Conservation (phyloP, 1,140 invertebrate genomes). For the Diprion similis region DNA sequence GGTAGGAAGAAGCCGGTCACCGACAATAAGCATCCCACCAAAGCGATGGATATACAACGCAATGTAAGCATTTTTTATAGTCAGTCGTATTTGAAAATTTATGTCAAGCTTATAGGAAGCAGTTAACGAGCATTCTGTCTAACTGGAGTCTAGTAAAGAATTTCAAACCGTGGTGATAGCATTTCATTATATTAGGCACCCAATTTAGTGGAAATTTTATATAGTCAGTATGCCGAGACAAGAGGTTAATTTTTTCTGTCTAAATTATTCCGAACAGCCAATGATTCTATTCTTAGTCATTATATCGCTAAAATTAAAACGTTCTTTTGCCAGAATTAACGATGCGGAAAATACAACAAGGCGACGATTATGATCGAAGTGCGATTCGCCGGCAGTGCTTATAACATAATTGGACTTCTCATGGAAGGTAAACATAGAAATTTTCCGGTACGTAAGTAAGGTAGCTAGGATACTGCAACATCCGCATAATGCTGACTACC, state of each 20-base stretch:
- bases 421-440: no score
- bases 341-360: background rate
- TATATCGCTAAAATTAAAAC: background rate
- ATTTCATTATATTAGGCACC: background rate
- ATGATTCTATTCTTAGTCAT: background rate
- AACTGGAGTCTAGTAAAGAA: background rate
- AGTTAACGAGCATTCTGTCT: background rate
- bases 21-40: background rate
- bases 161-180: background rate
- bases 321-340: background rate
- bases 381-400: background rate
- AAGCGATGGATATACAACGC: background rate
- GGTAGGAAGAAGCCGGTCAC: no score
- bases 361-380: background rate
- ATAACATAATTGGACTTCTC: no score
- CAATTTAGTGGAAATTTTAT: background rate
- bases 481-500: no score
- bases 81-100: conserved; percentile 3
- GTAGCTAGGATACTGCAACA: no score
- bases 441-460: no score
- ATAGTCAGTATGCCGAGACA: background rate
- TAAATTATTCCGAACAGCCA: background rate
- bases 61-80: background rate
- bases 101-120: background rate
- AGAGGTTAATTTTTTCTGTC: background rate